Conservation (phyloP, 2,888 invertebrate species). For the Archaeoteleia sp. region DNA sequence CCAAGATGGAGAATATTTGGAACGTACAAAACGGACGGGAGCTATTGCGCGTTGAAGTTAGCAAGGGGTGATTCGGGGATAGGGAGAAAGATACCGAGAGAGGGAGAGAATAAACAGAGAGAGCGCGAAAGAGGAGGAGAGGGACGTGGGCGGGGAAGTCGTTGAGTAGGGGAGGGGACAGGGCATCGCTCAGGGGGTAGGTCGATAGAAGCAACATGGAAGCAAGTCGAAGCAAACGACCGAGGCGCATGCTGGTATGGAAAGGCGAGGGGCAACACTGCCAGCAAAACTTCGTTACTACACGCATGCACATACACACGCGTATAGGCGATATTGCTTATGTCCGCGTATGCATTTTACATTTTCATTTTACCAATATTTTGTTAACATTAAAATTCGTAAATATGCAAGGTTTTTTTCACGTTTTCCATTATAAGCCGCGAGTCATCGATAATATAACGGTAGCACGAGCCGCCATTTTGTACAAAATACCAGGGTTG, state of each 20-base stretch:
- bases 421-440: too few species aligned
- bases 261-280: constrained; percentile 30
- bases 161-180: constrained; percentile 51
- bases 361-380: too few species aligned
- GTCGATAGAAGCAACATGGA: constrained; percentile 58
- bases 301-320: constrained; percentile 31
- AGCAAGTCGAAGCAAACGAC: constrained; percentile 51
- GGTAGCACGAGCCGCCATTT: too few species aligned
- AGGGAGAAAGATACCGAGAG: constrained; percentile 22
- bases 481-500: too few species aligned
- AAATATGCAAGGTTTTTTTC: too few species aligned
- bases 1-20: constrained; percentile 62
- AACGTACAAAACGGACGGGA: constrained; percentile 50
- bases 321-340: background rate
- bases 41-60: constrained; percentile 48
- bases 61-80: constrained; percentile 43
- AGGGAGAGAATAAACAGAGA: constrained; percentile 43
- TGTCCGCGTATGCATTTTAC: too few species aligned
- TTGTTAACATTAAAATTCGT: too few species aligned
- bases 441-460: too few species aligned
- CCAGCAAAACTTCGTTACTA: constrained; percentile 48
- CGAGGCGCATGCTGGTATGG: constrained; percentile 52
- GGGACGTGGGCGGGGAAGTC: constrained; percentile 49
- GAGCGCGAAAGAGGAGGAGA: constrained; percentile 46
- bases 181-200: constrained; percentile 56